Base-by-base conservation (phyloP, 2,888 invertebrate genomes). In the Pyrochroa serraticornis region DNA sequence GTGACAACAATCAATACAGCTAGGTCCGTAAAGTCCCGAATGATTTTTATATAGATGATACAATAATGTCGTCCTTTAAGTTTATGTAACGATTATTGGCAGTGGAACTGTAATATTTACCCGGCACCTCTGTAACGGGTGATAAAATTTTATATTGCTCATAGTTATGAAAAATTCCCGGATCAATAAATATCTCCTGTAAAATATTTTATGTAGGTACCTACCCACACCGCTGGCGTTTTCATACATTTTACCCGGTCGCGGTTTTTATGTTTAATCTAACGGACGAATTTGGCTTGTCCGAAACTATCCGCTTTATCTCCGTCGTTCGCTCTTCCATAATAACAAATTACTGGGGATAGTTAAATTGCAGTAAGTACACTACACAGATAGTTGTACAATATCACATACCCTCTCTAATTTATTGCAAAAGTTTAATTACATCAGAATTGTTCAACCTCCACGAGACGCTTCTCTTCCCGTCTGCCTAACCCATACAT, bases 371-470 rank as follows among this genome's bases (percentile, higher is more conserved):
- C 46, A 46, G 10, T 51, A 51, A 51, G 42, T 51, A 51, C 22
- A 22, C 51, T 43, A 43, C 51, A 51, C 34, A 33, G 50, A 9
- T 36, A 10, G 39, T 37, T 35, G 14, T 42, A 48, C 55, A 36
- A 54, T 54, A 47, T 47, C 45, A 54, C 54, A 47, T 35, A 41
- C 46, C 42, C 41, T 36, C 31, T 22, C 54, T 35, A 22, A 46
- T 55, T 55, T 55, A 55, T 55, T 48, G 32, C 55, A 55, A 55
- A 55, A 55, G 47, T 55, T 55, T 55, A 55, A 55, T 55, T 55
- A 48, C 47, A 48, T 32, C 37, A 10, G 54, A 47, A 22, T 22
- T 22, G 22, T 22, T 22, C 22, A 22, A 22, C 22, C 22, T 2
- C 22, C 22, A 22, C 22, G 22, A 22, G 22, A 22, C 22, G 22